A percentile compares a stretch with the other conserved stretches of the same genome.
phyloP scores from a whole-genome alignment of 2,888 invertebrate species.

The Crepidodera aurea region DNA sequence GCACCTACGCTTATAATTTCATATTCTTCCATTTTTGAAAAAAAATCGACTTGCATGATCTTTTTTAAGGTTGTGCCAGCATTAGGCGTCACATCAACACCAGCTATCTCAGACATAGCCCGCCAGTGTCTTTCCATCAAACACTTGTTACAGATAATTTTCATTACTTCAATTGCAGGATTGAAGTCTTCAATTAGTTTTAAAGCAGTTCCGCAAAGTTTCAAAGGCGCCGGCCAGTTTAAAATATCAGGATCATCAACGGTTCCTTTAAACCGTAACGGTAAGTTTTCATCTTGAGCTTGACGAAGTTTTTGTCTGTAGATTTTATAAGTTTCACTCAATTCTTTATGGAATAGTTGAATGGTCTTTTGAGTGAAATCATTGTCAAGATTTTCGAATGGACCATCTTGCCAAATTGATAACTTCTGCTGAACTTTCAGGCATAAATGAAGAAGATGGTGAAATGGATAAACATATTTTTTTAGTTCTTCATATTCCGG shows the following conservation, averaged over 20 bases:
- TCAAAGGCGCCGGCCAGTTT: constrained; percentile 82
- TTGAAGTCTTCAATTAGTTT: constrained; percentile 73
- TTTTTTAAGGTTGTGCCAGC: constrained; percentile 78
- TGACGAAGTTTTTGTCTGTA: constrained; percentile 80
- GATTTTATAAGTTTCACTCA: constrained; percentile 77
- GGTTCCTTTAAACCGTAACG: constrained; percentile 63
- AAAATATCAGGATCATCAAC: constrained; percentile 80
- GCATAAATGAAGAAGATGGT: constrained; percentile 71
- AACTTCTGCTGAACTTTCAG: constrained; percentile 80
- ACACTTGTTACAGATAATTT: constrained; percentile 87
- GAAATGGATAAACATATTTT: constrained; percentile 74
- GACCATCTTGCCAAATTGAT: constrained; percentile 90
- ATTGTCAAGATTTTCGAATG: constrained; percentile 84
- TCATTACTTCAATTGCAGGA: constrained; percentile 81
- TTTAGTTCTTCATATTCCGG: constrained; percentile 82
- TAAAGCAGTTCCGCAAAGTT: constrained; percentile 72
- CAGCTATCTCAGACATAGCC: constrained; percentile 80
- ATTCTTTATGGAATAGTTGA: constrained; percentile 79
- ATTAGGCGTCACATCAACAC: constrained; percentile 73
- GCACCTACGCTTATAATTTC: constrained; percentile 85
- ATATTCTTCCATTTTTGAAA: constrained; percentile 73
- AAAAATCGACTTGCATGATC: constrained; percentile 75
- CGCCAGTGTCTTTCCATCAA: constrained; percentile 83
- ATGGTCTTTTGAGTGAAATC: constrained; percentile 79
- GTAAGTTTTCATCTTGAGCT: constrained; percentile 74